phyloP scores from a whole-genome alignment of 2,888 invertebrate genomes.

The Gonocerus acuteangulatus region DNA sequence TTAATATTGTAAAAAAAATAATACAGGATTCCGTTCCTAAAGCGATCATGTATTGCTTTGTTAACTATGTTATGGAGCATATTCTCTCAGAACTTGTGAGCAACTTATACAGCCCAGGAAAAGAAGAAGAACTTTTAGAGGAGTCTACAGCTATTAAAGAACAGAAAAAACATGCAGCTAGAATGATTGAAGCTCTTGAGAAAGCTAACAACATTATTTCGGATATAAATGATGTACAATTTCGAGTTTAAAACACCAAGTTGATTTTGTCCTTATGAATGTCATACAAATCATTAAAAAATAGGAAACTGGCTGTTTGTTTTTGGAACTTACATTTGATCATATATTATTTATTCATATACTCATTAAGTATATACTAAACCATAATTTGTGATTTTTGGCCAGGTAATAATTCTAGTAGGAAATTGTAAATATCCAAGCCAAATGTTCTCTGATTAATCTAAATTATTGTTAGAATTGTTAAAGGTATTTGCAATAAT shows the following conservation, averaged over 20 bases:
- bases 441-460: too few species aligned
- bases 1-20: conserved; percentile 54
- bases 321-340: too few species aligned
- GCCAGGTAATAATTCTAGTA: too few species aligned
- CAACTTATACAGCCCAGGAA: conserved; percentile 53
- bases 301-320: too few species aligned
- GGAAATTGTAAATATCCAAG: too few species aligned
- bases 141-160: conserved; percentile 53
- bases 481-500: too few species aligned
- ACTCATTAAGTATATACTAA: too few species aligned
- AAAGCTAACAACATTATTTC: conserved; percentile 30
- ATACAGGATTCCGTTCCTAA: conserved; percentile 59
- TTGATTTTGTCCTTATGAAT: not conserved
- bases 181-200: conserved; percentile 28
- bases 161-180: conserved; percentile 22
- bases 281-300: too few species aligned
- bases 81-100: conserved; percentile 56
- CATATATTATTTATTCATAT: too few species aligned
- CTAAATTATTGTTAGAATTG: too few species aligned
- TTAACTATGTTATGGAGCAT: conserved; percentile 56
- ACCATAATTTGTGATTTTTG: too few species aligned
- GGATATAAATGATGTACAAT: conserved; percentile 23
- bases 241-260: not conserved
- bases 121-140: conserved; percentile 50
- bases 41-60: conserved; percentile 59